A percentile compares a stretch with the other conserved stretches of the same genome.
Conservation (phyloP, 1,140 invertebrate genomes). For the Sitophilus oryzae region DNA sequence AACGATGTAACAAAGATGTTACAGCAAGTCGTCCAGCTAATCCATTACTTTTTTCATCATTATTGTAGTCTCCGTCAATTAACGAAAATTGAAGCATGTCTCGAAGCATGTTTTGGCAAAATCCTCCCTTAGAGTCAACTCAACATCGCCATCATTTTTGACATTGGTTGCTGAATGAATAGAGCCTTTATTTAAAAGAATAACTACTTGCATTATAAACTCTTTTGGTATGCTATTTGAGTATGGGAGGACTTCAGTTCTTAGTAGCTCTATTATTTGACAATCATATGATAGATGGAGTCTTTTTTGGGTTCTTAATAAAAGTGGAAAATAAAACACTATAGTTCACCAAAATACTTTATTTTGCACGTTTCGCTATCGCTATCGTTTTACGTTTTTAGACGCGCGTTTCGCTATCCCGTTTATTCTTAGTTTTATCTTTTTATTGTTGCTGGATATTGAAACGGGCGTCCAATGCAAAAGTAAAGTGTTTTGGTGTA, state of each 20-base stretch:
- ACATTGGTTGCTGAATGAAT: constrained; percentile 79
- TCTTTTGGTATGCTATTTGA: constrained; percentile 74
- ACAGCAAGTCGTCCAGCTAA: constrained; percentile 82
- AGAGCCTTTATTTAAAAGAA: constrained; percentile 87
- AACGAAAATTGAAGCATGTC: constrained; percentile 90
- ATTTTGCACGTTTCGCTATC: too few relatives aligned
- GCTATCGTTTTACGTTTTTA: too few relatives aligned
- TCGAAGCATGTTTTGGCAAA: constrained; percentile 96
- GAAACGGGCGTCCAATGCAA: too few relatives aligned
- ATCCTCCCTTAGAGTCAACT: constrained; percentile 81
- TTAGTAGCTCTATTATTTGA: constrained; percentile 77
- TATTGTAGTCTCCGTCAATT: constrained; percentile 57
- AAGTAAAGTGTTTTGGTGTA: too few relatives aligned
- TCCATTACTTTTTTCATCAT: constrained; percentile 49
- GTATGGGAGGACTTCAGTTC: constrained; percentile 80
- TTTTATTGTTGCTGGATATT: too few relatives aligned
- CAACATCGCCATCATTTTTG: constrained; percentile 70
- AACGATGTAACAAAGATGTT: constrained; percentile 82
- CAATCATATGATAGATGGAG: too few relatives aligned
- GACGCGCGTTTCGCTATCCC: too few relatives aligned
- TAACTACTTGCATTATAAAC: constrained; percentile 81
- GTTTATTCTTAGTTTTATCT: too few relatives aligned
- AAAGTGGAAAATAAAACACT: too few relatives aligned
- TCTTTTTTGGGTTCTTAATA: too few relatives aligned
- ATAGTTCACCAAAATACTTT: too few relatives aligned